Evolutionary conservation across 2,888 invertebrate genomes (phyloP), one percentile per base, ranked within the genome.

Genomic region (Pyrocoelia pectoralis): DNA sequence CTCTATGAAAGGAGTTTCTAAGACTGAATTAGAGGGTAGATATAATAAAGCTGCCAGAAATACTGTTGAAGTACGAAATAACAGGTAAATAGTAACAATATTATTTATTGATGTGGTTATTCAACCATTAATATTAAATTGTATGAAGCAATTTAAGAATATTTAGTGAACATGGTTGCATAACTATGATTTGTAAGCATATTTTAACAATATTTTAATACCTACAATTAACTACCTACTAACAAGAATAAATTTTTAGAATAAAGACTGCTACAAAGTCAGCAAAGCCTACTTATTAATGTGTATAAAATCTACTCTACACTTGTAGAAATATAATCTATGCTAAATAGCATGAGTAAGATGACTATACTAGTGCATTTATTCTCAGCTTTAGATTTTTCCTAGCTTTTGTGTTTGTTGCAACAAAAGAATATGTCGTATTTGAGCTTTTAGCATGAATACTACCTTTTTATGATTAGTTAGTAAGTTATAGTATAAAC

Each of bases 11-110:
- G 76, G 76, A 62, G 70, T 77, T 24, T 79, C 81, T 1, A 80
- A 80, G 66, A 59, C 78, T 28, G 82, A 81, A 68, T 75, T 81
- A 46, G 82, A 82, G 67, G 80, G 80, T 10, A 77, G 81, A 69
- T 82, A 79, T 63, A 80, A 79, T 65, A 79, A 79, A 67, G 81
- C 81, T 10, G 75, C 80, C 2, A 77, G 77, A 62, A 78, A 75
- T 54, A 76, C 79, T 41, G 77, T 80, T 13, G 81, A 81, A 68
- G 78, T 81, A 57, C 75, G 78, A 63, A 79, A 77, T 72, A 78
- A 76, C 59, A 78, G 76, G 79, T 79, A 71, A 75, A 15, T 2
- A 38, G 9, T 17, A 43, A 6, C 2, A 8, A 24, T 24, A 5
- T 24, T 24, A 6, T 6, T 6, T 24, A 24, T 24, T 24, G 6